These are phyloP conservation scores for Mycalesis mineus DNA, from an alignment of 2,888 invertebrate species.

Conservation along the genomic window DNA sequence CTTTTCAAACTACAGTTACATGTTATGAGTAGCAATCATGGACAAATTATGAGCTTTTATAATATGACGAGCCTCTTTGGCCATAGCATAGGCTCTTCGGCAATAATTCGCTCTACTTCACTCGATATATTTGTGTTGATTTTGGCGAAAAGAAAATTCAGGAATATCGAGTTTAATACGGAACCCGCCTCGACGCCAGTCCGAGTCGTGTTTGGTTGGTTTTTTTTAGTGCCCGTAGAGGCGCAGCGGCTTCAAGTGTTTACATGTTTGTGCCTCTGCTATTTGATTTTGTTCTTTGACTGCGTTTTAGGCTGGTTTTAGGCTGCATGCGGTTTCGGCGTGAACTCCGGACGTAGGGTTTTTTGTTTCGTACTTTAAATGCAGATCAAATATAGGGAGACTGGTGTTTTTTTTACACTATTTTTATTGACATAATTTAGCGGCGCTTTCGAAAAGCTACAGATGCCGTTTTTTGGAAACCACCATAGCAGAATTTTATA, in stretches of 20 bases:
- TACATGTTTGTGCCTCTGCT: constrained; percentile 56
- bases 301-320: constrained; percentile 44
- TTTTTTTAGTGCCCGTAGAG: constrained; percentile 35
- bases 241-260: constrained; percentile 51
- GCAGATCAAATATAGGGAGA: constrained; percentile 34
- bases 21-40: too few species aligned
- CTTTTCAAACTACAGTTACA: too few species aligned
- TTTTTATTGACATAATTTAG: neutral
- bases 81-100: too few species aligned
- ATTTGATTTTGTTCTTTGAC: constrained; percentile 63
- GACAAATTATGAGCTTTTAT: too few species aligned
- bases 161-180: neutral
- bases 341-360: constrained; percentile 54
- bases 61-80: too few species aligned
- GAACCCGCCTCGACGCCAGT: neutral
- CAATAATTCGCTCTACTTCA: too few species aligned
- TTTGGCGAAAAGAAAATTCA: too few species aligned
- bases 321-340: constrained; percentile 54
- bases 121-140: too few species aligned
- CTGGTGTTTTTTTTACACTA: neutral
- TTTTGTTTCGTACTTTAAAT: constrained; percentile 54
- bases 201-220: neutral
- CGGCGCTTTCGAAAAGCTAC: neutral
- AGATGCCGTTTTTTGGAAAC: neutral
- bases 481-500: neutral